phyloP scores from a whole-genome alignment of 2,113 vertebrate species.

The Neoarius graeffei region DNA sequence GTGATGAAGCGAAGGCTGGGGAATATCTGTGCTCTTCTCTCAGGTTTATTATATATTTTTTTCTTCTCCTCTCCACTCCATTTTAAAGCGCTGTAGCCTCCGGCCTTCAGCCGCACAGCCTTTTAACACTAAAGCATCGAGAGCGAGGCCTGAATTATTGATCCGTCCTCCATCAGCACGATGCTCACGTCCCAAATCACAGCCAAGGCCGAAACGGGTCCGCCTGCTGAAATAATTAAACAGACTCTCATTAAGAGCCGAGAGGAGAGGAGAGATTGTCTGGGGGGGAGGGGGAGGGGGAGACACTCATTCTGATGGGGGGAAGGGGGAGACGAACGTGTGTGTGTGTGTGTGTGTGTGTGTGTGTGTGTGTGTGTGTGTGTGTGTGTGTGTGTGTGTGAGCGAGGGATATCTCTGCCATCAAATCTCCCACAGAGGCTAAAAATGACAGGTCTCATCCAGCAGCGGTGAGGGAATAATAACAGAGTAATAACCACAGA shows the following conservation, averaged over 20 bases:
- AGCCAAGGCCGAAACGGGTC: constrained; percentile 74
- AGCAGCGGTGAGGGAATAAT: constrained; percentile 74
- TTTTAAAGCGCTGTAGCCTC: constrained; percentile 71
- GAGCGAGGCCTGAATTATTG: constrained; percentile 99
- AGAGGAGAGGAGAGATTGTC: constrained; percentile 56
- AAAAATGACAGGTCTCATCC: constrained; percentile 86
- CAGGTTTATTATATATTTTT: constrained; percentile 8
- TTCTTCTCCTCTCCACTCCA: constrained; percentile 57
- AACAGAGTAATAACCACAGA: constrained; percentile 74
- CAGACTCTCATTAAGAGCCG: constrained; percentile 95
- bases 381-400: constrained; percentile 69
- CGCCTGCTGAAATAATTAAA: constrained; percentile 95
- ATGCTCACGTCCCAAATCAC: constrained; percentile 96
- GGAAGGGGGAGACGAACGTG: not conserved
- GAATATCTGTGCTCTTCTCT: not conserved
- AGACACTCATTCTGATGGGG: constrained; percentile 7
- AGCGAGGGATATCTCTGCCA: constrained; percentile 77
- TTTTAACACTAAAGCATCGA: constrained; percentile 92
- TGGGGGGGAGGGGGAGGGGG: not conserved
- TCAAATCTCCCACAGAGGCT: constrained; percentile 77
- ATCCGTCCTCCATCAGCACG: constrained; percentile 97
- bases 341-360: constrained; percentile 48
- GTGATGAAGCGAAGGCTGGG: not conserved
- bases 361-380: constrained; percentile 49
- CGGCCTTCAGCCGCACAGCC: constrained; percentile 83